Conservation (phyloP, 1,140 invertebrate genomes). For the Euura lappo region DNA sequence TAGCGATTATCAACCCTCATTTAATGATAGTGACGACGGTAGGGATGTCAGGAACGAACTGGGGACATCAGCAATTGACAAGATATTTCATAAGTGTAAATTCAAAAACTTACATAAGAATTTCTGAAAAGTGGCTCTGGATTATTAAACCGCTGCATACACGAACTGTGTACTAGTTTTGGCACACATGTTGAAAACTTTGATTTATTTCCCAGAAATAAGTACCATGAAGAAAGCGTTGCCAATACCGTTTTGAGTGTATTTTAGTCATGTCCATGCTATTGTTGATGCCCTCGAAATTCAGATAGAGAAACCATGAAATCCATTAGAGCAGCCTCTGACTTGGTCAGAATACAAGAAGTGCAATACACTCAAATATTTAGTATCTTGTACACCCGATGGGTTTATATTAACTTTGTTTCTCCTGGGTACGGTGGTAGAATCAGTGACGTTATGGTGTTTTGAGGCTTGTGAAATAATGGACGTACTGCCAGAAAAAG, state of each 20-base stretch:
- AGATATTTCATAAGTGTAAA: too few species aligned
- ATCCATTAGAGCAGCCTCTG: conserved; percentile 42
- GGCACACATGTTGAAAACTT: conserved; percentile 16
- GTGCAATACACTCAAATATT: too few species aligned
- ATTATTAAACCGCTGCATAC: background rate
- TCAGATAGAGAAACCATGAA: conserved; percentile 41
- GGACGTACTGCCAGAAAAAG: conserved; percentile 29
- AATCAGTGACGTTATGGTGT: conserved; percentile 40
- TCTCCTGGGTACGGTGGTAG: conserved; percentile 51
- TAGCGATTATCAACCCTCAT: background rate
- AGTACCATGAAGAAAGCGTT: conserved; percentile 23
- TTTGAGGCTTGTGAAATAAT: conserved; percentile 44
- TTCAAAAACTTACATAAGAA: conserved; percentile 15
- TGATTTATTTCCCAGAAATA: conserved; percentile 7
- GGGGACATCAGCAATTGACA: too few species aligned
- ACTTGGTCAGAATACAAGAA: conserved; percentile 54
- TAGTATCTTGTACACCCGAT: conserved; percentile 50
- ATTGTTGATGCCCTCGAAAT: conserved; percentile 54
- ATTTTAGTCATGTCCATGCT: conserved; percentile 36
- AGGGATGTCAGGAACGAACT: too few species aligned
- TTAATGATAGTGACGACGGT: too few species aligned
- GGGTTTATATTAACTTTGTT: conserved; percentile 51
- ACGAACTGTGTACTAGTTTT: background rate
- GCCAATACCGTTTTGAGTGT: conserved; percentile 41
- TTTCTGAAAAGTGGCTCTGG: conserved; percentile 11